phyloP scores from a whole-genome alignment of 2,888 invertebrate species.

The Bellardia pandia region DNA sequence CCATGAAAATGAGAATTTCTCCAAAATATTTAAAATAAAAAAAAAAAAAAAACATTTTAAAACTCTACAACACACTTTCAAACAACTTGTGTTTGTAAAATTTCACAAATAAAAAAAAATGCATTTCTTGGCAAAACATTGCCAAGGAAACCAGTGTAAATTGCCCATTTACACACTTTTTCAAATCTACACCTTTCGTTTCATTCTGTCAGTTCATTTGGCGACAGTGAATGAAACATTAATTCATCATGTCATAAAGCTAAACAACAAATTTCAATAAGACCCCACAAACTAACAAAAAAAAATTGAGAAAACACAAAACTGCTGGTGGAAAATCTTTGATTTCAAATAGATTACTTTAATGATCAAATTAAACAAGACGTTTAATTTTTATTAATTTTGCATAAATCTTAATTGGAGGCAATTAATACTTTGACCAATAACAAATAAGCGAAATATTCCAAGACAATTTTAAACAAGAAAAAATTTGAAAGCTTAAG shows the following conservation, averaged over 20 bases:
- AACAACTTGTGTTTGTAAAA: too few species aligned
- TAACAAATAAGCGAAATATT: too few species aligned
- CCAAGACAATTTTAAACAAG: too few species aligned
- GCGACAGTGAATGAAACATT: conserved; percentile 14
- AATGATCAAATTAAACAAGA: conserved; percentile 52
- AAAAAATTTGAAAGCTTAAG: too few species aligned
- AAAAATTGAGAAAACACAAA: not conserved
- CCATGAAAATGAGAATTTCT: too few species aligned
- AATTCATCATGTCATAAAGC: conserved; percentile 45
- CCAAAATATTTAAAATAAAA: too few species aligned
- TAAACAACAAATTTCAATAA: conserved; percentile 35
- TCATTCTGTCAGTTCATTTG: conserved; percentile 6
- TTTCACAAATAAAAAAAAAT: not conserved
- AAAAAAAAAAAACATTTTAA: too few species aligned
- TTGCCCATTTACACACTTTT: not conserved
- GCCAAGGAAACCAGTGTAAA: conserved; percentile 10
- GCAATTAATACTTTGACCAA: not conserved
- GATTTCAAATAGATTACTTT: conserved; percentile 43
- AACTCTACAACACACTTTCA: too few species aligned
- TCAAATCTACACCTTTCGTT: not conserved
- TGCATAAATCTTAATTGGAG: conserved; percentile 30
- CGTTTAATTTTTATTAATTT: conserved; percentile 56
- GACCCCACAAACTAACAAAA: not conserved
- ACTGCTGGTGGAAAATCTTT: conserved; percentile 13
- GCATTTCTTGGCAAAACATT: not conserved